Evolutionary conservation across 2,797 vertebrate genomes (phyloP).

Genomic region (Scyliorhinus canicula): DNA sequence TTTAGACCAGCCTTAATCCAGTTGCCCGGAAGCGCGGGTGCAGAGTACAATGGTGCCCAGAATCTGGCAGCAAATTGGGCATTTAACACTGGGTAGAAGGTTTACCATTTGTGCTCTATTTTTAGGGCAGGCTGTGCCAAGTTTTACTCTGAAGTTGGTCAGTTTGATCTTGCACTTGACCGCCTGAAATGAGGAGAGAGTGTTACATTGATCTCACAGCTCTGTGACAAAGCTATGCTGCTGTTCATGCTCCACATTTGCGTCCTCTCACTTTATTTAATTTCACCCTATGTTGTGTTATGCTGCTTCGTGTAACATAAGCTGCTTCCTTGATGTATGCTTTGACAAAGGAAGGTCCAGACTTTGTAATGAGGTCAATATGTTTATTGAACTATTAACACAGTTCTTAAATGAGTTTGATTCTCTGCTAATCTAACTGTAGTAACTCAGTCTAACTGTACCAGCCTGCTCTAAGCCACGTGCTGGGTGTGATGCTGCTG

Average conservation of each 20-base stretch:
- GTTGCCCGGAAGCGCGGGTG: background rate
- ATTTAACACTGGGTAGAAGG: background rate
- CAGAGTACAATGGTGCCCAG: background rate
- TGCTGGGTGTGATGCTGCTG: too few species aligned
- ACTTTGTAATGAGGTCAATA: too few species aligned
- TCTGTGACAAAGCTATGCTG: background rate
- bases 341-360: too few species aligned
- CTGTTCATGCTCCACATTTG: background rate
- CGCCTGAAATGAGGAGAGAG: background rate
- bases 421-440: too few species aligned
- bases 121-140: background rate
- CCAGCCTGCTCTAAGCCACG: too few species aligned
- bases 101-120: background rate
- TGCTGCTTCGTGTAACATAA: too few species aligned
- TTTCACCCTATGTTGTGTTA: background rate
- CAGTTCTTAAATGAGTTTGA: too few species aligned
- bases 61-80: background rate
- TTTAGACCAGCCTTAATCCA: background rate
- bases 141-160: background rate
- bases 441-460: too few species aligned
- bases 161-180: background rate
- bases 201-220: background rate
- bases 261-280: background rate
- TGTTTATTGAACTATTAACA: too few species aligned
- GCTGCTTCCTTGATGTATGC: too few species aligned